A percentile compares a stretch with the other conserved stretches of the same genome.
These are phyloP conservation scores for Salmo trutta DNA, from an alignment of 2,797 vertebrate species.

Conservation along the genomic window DNA sequence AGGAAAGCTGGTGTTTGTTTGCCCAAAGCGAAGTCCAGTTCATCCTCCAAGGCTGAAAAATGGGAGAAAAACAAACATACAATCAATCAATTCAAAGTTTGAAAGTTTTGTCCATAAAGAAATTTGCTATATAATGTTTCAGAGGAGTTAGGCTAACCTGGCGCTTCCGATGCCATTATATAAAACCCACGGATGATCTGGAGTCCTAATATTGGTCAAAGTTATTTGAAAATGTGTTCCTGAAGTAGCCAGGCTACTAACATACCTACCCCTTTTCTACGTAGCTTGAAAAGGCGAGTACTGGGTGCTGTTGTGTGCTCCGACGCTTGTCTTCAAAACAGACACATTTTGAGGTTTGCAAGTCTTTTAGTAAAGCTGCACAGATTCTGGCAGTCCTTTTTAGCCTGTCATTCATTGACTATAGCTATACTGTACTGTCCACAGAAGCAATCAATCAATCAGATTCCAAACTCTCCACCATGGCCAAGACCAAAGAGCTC, in stretches of 20 bases:
- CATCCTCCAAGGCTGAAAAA: conserved; percentile 91
- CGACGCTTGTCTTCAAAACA: conserved; percentile 14
- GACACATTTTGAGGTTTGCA: conserved; percentile 23
- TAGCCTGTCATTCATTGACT: no score
- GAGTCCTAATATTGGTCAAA: not conserved
- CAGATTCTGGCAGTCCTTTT: conserved; percentile 31
- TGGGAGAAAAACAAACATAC: conserved; percentile 31
- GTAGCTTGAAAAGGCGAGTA: conserved; percentile 6
- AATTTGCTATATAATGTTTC: not conserved
- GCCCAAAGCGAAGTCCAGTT: conserved; percentile 96
- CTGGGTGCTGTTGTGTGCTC: not conserved
- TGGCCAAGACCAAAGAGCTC: no score
- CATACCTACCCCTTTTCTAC: not conserved
- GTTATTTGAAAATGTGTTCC: not conserved
- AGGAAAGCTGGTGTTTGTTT: conserved; percentile 98
- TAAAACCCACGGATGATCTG: not conserved
- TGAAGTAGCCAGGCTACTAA: not conserved
- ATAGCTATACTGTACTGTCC: no score
- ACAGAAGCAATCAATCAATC: no score
- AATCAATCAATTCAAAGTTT: not conserved
- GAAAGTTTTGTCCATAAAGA: not conserved
- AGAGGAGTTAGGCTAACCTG: not conserved
- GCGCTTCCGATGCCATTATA: not conserved
- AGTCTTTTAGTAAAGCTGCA: conserved; percentile 23
- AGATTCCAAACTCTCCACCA: no score